Percentiles rank a stretch among this genome's conserved stretches.
Evolutionary conservation across 2,888 invertebrate genomes (phyloP).

Genomic region (Busseola fusca): DNA sequence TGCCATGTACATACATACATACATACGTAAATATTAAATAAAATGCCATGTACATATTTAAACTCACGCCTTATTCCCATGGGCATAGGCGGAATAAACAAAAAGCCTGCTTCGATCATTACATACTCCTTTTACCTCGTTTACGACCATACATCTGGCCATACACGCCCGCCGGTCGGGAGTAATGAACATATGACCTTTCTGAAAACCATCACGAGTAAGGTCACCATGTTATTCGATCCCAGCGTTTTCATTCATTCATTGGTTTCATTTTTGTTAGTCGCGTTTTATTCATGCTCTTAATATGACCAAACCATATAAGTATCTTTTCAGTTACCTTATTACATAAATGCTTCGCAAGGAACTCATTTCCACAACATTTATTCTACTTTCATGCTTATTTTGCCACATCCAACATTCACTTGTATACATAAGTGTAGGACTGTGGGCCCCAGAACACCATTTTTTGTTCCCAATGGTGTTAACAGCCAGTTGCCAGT

Average conservation of each 20-base stretch:
- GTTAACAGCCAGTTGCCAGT: neutral
- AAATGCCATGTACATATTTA: neutral
- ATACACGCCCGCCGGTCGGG: too few relatives aligned
- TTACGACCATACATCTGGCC: too few relatives aligned
- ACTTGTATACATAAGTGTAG: neutral
- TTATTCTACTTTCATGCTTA: neutral
- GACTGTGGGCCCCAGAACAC: neutral
- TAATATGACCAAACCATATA: neutral
- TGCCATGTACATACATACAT: neutral
- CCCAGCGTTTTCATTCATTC: too few relatives aligned
- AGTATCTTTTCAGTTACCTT: neutral
- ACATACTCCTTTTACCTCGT: neutral
- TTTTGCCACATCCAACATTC: neutral
- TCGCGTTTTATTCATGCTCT: neutral
- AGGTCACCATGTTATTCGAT: too few relatives aligned
- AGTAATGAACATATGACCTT: too few relatives aligned
- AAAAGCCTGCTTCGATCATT: too few relatives aligned
- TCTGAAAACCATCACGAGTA: too few relatives aligned
- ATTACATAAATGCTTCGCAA: neutral
- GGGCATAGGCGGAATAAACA: neutral
- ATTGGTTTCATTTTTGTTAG: too few relatives aligned
- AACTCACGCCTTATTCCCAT: neutral
- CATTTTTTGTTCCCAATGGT: neutral
- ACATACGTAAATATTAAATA: too few relatives aligned
- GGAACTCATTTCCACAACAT: neutral